Evolutionary conservation across 2,113 vertebrate species (phyloP).

Genomic region (Neopipo cinnamomea): DNA sequence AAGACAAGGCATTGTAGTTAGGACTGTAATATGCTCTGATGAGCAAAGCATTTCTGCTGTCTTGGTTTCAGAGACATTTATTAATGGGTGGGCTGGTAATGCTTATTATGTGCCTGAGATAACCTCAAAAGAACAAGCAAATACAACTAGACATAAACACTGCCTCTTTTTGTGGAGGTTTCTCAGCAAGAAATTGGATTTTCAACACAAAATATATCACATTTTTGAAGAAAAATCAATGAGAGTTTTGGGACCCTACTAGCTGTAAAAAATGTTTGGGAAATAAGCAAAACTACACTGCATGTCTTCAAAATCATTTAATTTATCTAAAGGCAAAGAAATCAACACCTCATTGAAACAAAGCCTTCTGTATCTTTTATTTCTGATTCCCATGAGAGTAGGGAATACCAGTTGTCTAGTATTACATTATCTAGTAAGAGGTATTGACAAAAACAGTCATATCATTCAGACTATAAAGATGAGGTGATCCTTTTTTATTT

Average conservation of each 20-base stretch:
- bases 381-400: not conserved
- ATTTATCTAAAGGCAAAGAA: not conserved
- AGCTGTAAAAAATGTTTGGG: not conserved
- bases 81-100: slow-evolving; percentile 57
- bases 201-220: slow-evolving; percentile 27
- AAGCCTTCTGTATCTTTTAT: not conserved
- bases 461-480: not conserved
- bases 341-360: not conserved
- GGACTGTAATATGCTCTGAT: slow-evolving; percentile 14
- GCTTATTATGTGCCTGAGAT: slow-evolving; percentile 38
- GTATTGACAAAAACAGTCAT: not conserved
- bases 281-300: not conserved
- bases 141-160: slow-evolving; percentile 8
- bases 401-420: not conserved
- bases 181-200: slow-evolving; percentile 56
- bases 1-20: slow-evolving; percentile 1
- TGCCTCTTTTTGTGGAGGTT: slow-evolving; percentile 10
- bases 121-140: slow-evolving; percentile 32
- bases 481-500: not conserved
- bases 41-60: slow-evolving; percentile 22
- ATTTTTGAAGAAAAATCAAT: slow-evolving; percentile 31
- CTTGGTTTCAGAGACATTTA: slow-evolving; percentile 42
- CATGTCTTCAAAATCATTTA: not conserved
- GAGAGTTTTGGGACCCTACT: not conserved
- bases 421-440: not conserved